Evolutionary conservation across 2,113 vertebrate genomes (phyloP), one percentile per base, ranked within the genome.

Genomic region (Megaleporinus macrocephalus): DNA sequence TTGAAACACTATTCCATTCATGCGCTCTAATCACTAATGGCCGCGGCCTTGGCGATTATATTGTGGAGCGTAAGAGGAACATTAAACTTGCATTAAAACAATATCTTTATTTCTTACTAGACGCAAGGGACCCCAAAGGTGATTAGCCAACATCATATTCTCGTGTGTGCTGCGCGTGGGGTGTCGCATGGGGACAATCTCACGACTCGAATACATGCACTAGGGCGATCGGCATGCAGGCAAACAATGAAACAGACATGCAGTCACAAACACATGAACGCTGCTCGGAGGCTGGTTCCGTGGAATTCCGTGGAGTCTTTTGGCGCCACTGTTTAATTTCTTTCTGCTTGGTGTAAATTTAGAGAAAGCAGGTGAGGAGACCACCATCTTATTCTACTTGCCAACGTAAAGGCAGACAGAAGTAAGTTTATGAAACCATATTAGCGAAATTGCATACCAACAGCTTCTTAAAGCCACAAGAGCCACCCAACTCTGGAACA

Each of bases 71-170:
- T 22, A 22, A 12, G 26, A 20, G 70, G 16, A 22, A 26, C 18
- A 26, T 70, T 61, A 68, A 51, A n/a, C 71, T 49, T 26, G 15
- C 62, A 81, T 65, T 63, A 81, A 26, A 55, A 4, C 30, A 29
- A 29, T 69, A 47, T 59, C 14, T 1, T 0, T 72, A 62, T 63
- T 41, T 63, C 69, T 26, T 33, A 26, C 1, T 73, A 73, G 70
- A 53, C 24, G 27, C 33, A 1, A 33, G 57, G 41, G 44, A 11
- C 62, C 14, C 33, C 73, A 29, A 16, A 22, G 53, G 65, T 4
- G 24, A 82, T 82, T 55, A 76, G 49, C 61, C 24, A n/a, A 47
- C 66, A 57, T 69, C 73, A 76, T 76, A 61, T 82, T 70, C 80
- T 76, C 53, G 0, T 18, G 63, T 61, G 30, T 76, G 51, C 49